These are phyloP conservation scores for Drosophila rubida DNA, from an alignment of 2,888 invertebrate species.

Conservation along the genomic window DNA sequence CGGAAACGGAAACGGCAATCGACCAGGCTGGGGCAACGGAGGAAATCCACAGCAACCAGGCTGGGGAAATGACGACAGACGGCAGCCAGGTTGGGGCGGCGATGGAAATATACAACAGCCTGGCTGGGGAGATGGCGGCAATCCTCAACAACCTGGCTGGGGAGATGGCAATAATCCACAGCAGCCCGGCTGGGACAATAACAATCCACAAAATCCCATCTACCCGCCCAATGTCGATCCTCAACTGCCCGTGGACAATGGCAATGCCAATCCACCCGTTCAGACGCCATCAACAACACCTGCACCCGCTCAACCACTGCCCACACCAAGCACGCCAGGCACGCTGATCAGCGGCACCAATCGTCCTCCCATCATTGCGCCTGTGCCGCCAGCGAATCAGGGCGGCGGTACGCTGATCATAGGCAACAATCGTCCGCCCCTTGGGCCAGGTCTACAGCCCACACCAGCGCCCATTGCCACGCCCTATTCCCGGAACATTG, in stretches of 20 bases:
- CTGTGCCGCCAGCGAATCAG: slow-evolving; percentile 23
- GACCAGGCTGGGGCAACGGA: slow-evolving; percentile 10
- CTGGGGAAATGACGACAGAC: slow-evolving; percentile 5
- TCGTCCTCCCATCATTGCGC: slow-evolving; percentile 38
- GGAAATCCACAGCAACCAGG: background rate
- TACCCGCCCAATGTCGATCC: slow-evolving; percentile 9
- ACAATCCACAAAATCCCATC: background rate
- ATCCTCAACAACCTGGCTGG: slow-evolving; percentile 16
- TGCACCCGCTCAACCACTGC: slow-evolving; percentile 12
- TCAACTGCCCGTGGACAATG: slow-evolving; percentile 17
- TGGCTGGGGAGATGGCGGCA: slow-evolving; percentile 13
- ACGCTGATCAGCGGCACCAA: slow-evolving; percentile 40
- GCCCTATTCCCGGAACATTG: slow-evolving; percentile 9
- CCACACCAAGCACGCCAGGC: slow-evolving; percentile 17
- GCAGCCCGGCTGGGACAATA: slow-evolving; percentile 24
- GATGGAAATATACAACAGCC: slow-evolving; percentile 7
- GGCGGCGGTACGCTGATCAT: slow-evolving; percentile 41
- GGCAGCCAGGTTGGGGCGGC: slow-evolving; percentile 20
- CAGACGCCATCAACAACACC: slow-evolving; percentile 4
- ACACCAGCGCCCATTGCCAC: background rate
- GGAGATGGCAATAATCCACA: background rate
- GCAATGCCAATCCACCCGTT: background rate
- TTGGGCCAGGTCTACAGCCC: slow-evolving; percentile 30
- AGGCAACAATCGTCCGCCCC: slow-evolving; percentile 54
- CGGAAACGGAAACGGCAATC: slow-evolving; percentile 12